These are phyloP conservation scores for Clarias magur DNA, from an alignment of 2,113 vertebrate species.

Conservation along the genomic window DNA sequence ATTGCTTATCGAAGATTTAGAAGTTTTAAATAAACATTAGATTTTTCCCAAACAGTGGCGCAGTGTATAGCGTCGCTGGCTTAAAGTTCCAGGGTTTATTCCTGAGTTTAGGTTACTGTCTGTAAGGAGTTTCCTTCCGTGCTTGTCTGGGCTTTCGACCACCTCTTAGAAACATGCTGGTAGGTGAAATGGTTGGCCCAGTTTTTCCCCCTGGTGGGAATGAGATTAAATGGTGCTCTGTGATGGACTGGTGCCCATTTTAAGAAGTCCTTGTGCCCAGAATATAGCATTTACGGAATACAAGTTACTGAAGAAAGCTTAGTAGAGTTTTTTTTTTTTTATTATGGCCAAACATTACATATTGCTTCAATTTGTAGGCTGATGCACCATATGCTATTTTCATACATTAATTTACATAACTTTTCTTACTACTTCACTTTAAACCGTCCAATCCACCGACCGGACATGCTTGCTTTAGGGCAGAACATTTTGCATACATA, in stretches of 20 bases:
- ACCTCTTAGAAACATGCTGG: not conserved
- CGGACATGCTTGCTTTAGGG: not conserved
- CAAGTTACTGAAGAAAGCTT: not conserved
- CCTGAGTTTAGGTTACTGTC: not conserved
- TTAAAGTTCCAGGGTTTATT: not conserved
- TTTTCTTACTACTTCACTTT: not conserved
- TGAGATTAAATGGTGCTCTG: not conserved
- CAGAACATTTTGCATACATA: conserved; percentile 5
- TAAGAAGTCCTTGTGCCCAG: not conserved
- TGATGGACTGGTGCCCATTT: not conserved
- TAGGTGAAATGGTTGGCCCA: not conserved
- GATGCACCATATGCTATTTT: not conserved
- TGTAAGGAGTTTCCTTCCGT: not conserved
- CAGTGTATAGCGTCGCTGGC: not conserved
- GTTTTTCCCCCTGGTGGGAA: not conserved
- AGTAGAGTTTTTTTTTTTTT: not conserved
- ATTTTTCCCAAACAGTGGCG: not conserved
- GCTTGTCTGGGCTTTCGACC: not conserved
- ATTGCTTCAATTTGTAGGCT: not conserved
- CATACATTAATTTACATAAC: not conserved
- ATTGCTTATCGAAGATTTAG: not conserved
- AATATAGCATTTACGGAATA: not conserved
- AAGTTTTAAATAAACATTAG: not conserved
- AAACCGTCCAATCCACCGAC: not conserved
- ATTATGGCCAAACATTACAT: not conserved